phyloP scores from a whole-genome alignment of 2,888 invertebrate species.

The Epinotia nisella region DNA sequence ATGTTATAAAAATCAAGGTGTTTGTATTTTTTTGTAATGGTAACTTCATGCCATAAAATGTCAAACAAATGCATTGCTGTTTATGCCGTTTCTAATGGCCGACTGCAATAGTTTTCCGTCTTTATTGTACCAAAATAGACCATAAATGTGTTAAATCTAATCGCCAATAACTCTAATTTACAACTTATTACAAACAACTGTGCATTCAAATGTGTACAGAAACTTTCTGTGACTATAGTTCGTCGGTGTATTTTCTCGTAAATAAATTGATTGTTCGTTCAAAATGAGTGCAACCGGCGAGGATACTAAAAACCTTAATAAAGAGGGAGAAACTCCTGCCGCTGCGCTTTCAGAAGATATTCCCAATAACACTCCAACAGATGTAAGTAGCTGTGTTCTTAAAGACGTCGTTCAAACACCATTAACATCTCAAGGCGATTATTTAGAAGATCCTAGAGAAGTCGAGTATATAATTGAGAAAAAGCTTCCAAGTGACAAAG shows the following conservation, averaged over 20 bases:
- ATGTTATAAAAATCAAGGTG: not conserved
- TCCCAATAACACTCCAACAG: not conserved
- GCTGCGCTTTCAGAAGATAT: not conserved
- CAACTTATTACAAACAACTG: not conserved
- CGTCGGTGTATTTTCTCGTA: not conserved
- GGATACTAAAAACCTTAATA: constrained; percentile 20
- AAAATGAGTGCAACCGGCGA: constrained; percentile 37
- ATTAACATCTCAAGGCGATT: not conserved
- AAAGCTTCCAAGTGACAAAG: constrained; percentile 18
- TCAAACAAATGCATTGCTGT: constrained; percentile 25
- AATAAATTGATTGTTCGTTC: not conserved
- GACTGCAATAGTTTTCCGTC: constrained; percentile 2
- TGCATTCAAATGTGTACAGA: constrained; percentile 18
- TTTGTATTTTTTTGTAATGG: not conserved
- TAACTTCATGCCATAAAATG: not conserved
- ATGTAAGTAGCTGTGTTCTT: not conserved
- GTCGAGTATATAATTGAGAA: constrained; percentile 32
- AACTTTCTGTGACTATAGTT: not conserved
- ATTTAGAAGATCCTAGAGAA: not conserved
- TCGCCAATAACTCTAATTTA: not conserved
- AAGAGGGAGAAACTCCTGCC: constrained; percentile 14
- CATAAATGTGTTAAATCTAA: constrained; percentile 12
- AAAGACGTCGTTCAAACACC: not conserved
- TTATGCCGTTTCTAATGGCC: constrained; percentile 18
- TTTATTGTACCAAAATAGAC: constrained; percentile 12